These are phyloP conservation scores for Caenorhabditis sp. DNA, from an alignment of 2,888 invertebrate genomes.

Conservation along the genomic window DNA sequence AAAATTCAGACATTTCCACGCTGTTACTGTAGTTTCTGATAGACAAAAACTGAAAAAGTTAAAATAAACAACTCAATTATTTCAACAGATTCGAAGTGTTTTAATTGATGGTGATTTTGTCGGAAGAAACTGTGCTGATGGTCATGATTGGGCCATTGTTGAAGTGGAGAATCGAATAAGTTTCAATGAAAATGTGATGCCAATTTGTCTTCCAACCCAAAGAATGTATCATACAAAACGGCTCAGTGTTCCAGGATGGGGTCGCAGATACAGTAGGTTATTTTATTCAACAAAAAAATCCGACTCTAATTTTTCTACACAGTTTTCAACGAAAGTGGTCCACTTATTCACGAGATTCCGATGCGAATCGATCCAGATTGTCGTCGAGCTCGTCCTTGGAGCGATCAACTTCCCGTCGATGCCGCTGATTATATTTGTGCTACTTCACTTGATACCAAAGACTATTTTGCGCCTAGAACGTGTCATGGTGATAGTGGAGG, in stretches of 20 bases:
- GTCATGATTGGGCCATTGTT: constrained; percentile 69
- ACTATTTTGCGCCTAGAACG: constrained; percentile 60
- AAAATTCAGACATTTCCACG: too few species aligned
- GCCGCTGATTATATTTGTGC: constrained; percentile 65
- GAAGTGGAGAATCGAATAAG: constrained; percentile 61
- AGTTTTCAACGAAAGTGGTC: constrained; percentile 63
- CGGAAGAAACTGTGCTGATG: constrained; percentile 48
- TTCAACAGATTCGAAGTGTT: constrained; percentile 55
- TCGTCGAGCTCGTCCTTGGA: constrained; percentile 51
- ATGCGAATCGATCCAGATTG: constrained; percentile 64
- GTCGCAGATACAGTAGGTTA: constrained; percentile 54
- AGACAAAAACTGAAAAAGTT: too few species aligned
- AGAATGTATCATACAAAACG: constrained; percentile 30
- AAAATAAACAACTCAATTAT: background rate
- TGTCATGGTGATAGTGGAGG: constrained; percentile 68
- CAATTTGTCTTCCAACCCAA: constrained; percentile 63
- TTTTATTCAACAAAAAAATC: background rate
- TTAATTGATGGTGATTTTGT: constrained; percentile 62
- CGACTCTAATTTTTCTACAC: constrained; percentile 1
- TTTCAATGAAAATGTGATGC: constrained; percentile 53
- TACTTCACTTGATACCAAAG: constrained; percentile 56
- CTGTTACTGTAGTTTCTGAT: too few species aligned
- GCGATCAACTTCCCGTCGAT: constrained; percentile 57
- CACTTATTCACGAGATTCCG: constrained; percentile 62
- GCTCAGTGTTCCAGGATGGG: constrained; percentile 65